Percentiles rank a stretch among this genome's conserved stretches.
Conservation (phyloP, 2,113 vertebrate species). For the Mixornis gularis region DNA sequence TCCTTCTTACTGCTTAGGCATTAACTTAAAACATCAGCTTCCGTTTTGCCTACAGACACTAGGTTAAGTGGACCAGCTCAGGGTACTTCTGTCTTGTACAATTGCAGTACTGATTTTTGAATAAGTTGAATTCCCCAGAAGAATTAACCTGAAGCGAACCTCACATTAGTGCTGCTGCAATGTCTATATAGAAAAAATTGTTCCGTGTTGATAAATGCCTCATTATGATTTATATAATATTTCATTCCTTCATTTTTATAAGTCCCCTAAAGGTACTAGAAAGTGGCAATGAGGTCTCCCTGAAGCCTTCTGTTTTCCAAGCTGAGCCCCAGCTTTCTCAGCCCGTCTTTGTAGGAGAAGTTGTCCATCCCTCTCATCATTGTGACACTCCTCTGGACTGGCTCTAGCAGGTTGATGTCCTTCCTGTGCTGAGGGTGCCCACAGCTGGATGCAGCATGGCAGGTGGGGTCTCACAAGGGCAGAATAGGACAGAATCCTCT, state of each 20-base stretch:
- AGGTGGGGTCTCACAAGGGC: background rate
- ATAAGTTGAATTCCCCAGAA: background rate
- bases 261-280: background rate
- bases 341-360: background rate
- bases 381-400: background rate
- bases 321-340: background rate
- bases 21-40: background rate
- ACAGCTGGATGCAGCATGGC: background rate
- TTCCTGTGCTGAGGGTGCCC: background rate
- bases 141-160: background rate
- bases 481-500: background rate
- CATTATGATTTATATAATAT: background rate
- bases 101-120: background rate
- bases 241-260: background rate
- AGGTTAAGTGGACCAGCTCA: background rate
- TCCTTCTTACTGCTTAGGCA: background rate
- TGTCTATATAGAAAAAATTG: background rate
- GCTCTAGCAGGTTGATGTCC: background rate
- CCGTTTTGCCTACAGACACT: background rate
- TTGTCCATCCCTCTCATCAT: background rate
- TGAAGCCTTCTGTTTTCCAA: background rate
- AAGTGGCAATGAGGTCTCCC: background rate
- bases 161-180: background rate
- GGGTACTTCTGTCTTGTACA: background rate
- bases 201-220: background rate